These are phyloP conservation scores for Gonatopus flavifemur DNA, from an alignment of 1,140 invertebrate species.

Conservation along the genomic window DNA sequence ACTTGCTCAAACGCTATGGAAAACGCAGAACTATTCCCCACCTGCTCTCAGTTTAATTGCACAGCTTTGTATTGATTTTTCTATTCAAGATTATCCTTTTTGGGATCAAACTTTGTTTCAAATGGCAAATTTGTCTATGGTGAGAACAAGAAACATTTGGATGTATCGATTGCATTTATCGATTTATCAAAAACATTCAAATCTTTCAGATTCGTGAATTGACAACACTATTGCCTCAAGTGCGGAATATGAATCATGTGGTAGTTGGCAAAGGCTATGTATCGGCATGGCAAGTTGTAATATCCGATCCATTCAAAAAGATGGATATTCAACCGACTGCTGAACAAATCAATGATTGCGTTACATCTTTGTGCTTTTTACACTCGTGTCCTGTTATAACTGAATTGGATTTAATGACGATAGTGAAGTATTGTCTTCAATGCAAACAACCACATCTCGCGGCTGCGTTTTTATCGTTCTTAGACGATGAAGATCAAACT, in stretches of 20 bases:
- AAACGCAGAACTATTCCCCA: conserved; percentile 23
- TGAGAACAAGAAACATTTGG: conserved; percentile 11
- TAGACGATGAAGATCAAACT: conserved; percentile 27
- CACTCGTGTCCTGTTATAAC: conserved; percentile 43
- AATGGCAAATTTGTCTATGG: conserved; percentile 39
- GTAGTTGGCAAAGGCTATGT: conserved; percentile 40
- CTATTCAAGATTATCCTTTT: conserved; percentile 36
- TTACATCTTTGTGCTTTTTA: conserved; percentile 36
- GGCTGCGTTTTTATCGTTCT: conserved; percentile 40
- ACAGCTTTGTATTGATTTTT: conserved; percentile 43
- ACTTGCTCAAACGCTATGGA: conserved; percentile 41
- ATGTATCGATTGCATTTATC: neutral
- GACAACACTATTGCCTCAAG: conserved; percentile 34
- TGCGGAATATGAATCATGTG: conserved; percentile 31
- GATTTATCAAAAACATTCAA: conserved; percentile 7
- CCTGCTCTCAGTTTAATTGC: conserved; percentile 35
- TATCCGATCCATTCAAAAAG: conserved; percentile 39
- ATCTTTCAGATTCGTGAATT: conserved; percentile 35
- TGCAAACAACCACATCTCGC: conserved; percentile 37
- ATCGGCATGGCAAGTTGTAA: conserved; percentile 41
- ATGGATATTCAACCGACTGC: conserved; percentile 24
- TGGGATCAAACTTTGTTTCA: conserved; percentile 37
- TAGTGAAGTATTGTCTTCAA: conserved; percentile 35
- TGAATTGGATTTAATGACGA: conserved; percentile 33
- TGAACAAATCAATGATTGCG: conserved; percentile 35